Percentiles rank a stretch among this genome's conserved stretches.
Evolutionary conservation across 2,797 vertebrate species (phyloP).

Genomic region (Hemibagrus guttatus): DNA sequence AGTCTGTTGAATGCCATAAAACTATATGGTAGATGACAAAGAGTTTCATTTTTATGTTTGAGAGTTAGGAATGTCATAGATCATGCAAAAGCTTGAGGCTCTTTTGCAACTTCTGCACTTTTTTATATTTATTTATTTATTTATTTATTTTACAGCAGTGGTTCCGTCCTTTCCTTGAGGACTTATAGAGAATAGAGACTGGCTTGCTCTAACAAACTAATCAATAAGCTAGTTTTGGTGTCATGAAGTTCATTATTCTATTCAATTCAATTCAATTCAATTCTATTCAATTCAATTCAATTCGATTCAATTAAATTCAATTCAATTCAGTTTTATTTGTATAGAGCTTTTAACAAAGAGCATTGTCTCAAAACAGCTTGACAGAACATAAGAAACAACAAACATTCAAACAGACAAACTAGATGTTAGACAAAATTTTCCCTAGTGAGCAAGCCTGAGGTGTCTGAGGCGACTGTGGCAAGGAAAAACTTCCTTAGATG

Average conservation of each 20-base stretch:
- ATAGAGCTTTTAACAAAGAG: no score
- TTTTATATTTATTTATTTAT: neutral
- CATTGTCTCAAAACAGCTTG: no score
- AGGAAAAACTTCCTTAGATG: no score
- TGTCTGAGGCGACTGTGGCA: no score
- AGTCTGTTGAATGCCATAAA: conserved; percentile 57
- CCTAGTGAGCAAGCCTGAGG: no score
- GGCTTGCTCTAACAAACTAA: neutral
- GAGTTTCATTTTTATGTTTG: conserved; percentile 49
- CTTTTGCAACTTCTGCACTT: conserved; percentile 29
- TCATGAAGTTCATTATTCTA: neutral
- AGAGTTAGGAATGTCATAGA: conserved; percentile 19
- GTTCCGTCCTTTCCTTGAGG: neutral
- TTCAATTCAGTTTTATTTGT: no score
- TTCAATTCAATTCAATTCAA: no score
- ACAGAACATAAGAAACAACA: no score
- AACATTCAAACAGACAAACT: no score
- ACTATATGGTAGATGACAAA: conserved; percentile 53
- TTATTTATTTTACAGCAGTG: conserved; percentile 4
- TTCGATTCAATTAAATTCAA: no score
- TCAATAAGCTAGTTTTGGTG: neutral
- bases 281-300: no score
- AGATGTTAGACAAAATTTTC: no score
- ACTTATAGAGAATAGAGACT: neutral
- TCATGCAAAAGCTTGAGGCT: conserved; percentile 24